Conservation (phyloP, 2,113 vertebrate genomes). For the Muntiacus reevesi region DNA sequence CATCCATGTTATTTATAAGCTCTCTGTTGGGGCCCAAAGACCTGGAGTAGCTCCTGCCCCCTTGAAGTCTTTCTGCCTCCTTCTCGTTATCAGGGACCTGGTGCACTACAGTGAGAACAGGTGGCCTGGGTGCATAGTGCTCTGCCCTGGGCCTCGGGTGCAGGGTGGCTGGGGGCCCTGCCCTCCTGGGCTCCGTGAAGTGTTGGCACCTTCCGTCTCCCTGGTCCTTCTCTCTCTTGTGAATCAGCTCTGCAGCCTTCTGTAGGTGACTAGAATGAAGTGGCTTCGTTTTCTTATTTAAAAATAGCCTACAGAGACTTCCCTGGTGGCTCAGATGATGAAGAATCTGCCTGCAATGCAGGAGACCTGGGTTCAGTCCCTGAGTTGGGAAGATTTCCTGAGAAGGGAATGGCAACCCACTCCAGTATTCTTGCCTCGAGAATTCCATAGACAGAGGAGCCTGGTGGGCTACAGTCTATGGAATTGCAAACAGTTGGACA, state of each 20-base stretch:
- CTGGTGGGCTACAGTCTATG: not conserved
- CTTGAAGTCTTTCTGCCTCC: not conserved
- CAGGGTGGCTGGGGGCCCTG: not conserved
- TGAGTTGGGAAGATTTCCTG: not conserved
- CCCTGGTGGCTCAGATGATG: not conserved
- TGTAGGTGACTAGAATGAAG: not conserved
- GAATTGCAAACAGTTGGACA: not conserved
- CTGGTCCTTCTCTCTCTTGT: rapidly evolving
- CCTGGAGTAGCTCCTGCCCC: not conserved
- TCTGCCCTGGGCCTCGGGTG: not conserved
- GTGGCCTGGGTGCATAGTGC: not conserved
- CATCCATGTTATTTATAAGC: not conserved
- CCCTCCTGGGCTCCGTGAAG: not conserved
- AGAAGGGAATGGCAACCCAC: not conserved
- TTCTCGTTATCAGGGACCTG: rapidly evolving
- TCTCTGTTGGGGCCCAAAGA: too few relatives aligned
- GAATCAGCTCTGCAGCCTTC: not conserved
- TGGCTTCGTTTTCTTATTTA: conserved; percentile 72
- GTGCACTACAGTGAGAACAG: rapidly evolving
- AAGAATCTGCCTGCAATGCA: not conserved
- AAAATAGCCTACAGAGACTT: conserved; percentile 63
- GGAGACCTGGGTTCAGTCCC: not conserved
- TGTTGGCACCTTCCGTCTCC: rapidly evolving
- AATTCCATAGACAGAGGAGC: not conserved
- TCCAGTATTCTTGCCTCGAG: not conserved